Percentiles rank a stretch among this genome's conserved stretches.
Evolutionary conservation across 2,113 vertebrate species (phyloP).

Genomic region (Acinonyx jubatus): DNA sequence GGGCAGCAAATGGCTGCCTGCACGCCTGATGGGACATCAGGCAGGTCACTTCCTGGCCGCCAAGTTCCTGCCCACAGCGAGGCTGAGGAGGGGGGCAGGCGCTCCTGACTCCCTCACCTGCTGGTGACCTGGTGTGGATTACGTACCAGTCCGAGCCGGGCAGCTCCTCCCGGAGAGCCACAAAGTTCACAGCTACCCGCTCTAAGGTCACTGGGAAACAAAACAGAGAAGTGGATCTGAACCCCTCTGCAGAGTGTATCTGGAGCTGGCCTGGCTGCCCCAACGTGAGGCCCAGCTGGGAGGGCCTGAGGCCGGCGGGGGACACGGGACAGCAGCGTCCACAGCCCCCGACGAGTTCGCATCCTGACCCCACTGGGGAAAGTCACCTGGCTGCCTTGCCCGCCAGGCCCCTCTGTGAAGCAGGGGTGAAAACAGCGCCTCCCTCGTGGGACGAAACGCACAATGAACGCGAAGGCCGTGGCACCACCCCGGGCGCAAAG

Average conservation of each 20-base stretch:
- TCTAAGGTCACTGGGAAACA: fast-evolving
- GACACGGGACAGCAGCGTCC: fast-evolving
- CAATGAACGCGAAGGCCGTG: fast-evolving
- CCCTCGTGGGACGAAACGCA: fast-evolving
- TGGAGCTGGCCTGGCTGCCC: neutral
- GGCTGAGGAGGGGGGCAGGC: neutral
- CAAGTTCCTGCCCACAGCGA: fast-evolving
- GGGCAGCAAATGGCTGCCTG: fast-evolving
- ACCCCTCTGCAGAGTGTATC: fast-evolving
- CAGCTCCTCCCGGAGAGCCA: neutral
- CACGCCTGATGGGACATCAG: fast-evolving
- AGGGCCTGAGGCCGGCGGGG: neutral
- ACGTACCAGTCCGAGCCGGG: fast-evolving
- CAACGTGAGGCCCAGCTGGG: fast-evolving
- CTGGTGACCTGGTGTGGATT: neutral
- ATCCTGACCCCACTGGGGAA: too few species aligned
- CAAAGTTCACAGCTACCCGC: fast-evolving
- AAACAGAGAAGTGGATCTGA: fast-evolving
- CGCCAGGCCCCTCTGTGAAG: neutral
- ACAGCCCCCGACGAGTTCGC: fast-evolving
- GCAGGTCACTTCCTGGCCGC: neutral
- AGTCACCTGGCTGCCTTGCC: neutral
- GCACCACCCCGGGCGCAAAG: fast-evolving
- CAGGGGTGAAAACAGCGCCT: fast-evolving
- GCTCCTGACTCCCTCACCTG: neutral